A percentile compares a stretch with the other conserved stretches of the same genome.
Evolutionary conservation across 2,113 vertebrate genomes (phyloP).

Genomic region (Thunnus maccoyii): DNA sequence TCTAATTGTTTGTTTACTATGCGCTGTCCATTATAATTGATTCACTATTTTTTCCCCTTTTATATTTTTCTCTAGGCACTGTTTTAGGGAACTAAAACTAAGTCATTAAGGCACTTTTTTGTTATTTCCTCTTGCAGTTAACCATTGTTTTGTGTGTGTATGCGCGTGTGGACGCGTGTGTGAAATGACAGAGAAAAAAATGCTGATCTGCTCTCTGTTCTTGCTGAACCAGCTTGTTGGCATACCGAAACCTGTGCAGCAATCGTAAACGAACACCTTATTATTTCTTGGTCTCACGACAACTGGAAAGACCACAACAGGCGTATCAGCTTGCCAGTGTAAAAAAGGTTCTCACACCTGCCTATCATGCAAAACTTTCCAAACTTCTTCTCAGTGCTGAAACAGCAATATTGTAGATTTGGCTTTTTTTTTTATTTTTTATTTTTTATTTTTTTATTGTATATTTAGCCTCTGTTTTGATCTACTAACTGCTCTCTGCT

Average conservation of each 20-base stretch:
- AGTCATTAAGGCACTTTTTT: conserved; percentile 19
- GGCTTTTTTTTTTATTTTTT: too few relatives aligned
- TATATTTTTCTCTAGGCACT: not conserved
- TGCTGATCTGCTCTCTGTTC: conserved; percentile 22
- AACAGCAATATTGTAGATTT: not conserved
- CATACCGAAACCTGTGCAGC: conserved; percentile 50
- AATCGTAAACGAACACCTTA: not conserved
- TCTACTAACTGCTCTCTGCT: not conserved
- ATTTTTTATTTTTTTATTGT: not conserved
- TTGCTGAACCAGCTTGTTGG: conserved; percentile 68
- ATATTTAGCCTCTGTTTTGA: conserved; percentile 18
- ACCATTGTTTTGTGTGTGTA: conserved; percentile 12
- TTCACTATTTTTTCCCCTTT: not conserved
- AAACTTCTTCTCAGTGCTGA: not conserved
- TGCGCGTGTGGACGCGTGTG: not conserved
- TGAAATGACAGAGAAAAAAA: conserved; percentile 30
- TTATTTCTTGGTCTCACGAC: not conserved
- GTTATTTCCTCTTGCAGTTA: conserved; percentile 44
- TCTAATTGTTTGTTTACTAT: not conserved
- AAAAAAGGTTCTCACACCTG: conserved; percentile 30
- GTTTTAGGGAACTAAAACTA: conserved; percentile 47
- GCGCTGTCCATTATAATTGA: not conserved
- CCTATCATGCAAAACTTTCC: not conserved
- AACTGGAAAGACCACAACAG: not conserved
- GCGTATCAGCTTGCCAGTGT: not conserved